These are phyloP conservation scores for Criorhina ranunculi DNA, from an alignment of 2,888 invertebrate species.

Conservation along the genomic window DNA sequence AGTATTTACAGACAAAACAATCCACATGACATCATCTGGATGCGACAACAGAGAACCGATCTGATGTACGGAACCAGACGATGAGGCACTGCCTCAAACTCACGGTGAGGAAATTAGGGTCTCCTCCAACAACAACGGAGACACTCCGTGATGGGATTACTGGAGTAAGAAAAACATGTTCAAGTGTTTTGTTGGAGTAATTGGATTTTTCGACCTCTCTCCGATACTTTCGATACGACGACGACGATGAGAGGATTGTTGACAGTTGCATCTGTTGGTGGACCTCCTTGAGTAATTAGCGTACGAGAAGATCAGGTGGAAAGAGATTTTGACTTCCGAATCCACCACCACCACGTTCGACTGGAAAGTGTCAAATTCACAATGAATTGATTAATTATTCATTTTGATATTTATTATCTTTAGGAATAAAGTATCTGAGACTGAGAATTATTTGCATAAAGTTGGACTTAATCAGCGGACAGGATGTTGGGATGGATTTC, in stretches of 20 bases:
- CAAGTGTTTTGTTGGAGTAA: constrained; percentile 75
- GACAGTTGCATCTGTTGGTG: constrained; percentile 63
- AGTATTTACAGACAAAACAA: constrained; percentile 69
- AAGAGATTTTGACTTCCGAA: constrained; percentile 56
- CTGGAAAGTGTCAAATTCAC: constrained; percentile 15
- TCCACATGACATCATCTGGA: constrained; percentile 68
- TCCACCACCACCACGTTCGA: constrained; percentile 22
- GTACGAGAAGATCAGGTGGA: constrained; percentile 53
- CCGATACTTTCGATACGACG: constrained; percentile 30
- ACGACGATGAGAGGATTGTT: constrained; percentile 27
- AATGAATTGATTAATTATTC: constrained; percentile 43
- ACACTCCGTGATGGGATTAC: constrained; percentile 64
- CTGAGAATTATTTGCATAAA: constrained; percentile 30
- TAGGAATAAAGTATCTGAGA: constrained; percentile 18
- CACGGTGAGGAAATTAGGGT: constrained; percentile 62
- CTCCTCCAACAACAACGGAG: constrained; percentile 37
- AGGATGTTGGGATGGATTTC: constrained; percentile 6
- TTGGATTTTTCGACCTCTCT: constrained; percentile 58
- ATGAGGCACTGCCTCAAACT: constrained; percentile 53
- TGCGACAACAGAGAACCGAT: constrained; percentile 43
- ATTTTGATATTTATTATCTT: constrained; percentile 27
- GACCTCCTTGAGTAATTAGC: constrained; percentile 72
- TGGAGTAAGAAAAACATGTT: constrained; percentile 70
- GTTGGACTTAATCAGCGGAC: constrained; percentile 9
- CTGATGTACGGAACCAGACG: constrained; percentile 56